Percentiles rank a stretch among this genome's conserved stretches.
These are phyloP conservation scores for Ceryle rudis DNA, from an alignment of 2,797 vertebrate genomes.

Conservation along the genomic window DNA sequence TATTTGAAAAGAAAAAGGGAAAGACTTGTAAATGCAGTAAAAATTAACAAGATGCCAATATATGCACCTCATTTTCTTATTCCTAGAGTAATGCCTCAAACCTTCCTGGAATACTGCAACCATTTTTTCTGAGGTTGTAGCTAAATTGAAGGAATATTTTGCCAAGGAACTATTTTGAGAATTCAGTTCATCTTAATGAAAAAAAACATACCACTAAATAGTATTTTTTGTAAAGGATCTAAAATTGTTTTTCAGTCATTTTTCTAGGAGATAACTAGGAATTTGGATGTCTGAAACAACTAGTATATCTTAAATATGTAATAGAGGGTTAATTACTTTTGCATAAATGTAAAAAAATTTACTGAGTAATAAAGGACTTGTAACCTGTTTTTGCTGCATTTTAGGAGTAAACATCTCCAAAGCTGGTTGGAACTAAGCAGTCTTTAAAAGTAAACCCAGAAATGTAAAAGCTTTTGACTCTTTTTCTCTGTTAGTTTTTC, in stretches of 20 bases:
- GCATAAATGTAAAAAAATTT: background rate
- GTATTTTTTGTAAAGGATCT: background rate
- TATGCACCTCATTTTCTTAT: background rate
- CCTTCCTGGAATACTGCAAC: background rate
- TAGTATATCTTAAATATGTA: background rate
- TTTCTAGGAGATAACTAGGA: background rate
- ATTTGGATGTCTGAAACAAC: background rate
- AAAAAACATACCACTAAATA: background rate
- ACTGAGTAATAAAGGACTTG: background rate
- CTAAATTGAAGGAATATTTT: background rate
- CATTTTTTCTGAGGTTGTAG: background rate
- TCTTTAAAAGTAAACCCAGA: background rate
- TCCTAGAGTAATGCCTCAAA: background rate
- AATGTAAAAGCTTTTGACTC: background rate
- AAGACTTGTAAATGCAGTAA: background rate
- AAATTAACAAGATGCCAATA: constrained; percentile 7
- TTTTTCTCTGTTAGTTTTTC: background rate
- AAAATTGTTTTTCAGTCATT: background rate
- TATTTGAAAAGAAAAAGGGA: background rate
- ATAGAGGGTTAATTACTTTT: background rate
- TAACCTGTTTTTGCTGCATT: background rate
- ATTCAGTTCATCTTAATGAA: background rate
- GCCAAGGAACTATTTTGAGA: background rate
- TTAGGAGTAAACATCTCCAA: background rate
- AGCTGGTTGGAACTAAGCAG: background rate